Percentiles rank a stretch among this genome's conserved stretches.
phyloP scores from a whole-genome alignment of 2,888 invertebrate species.

The Eupithecia centaureata region DNA sequence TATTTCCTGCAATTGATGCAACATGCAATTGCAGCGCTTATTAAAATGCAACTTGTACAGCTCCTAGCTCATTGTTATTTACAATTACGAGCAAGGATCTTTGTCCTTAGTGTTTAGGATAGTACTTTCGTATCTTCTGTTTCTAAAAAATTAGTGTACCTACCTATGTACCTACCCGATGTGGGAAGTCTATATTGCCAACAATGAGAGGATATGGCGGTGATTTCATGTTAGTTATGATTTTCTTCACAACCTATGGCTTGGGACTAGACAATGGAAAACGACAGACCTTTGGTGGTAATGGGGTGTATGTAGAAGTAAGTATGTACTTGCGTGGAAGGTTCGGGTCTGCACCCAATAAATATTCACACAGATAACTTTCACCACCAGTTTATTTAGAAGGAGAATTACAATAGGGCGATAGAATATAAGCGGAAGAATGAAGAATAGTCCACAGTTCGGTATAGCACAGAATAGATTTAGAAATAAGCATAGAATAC shows the following conservation, averaged over 20 bases:
- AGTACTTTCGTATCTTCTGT: neutral
- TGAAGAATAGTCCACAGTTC: too few species aligned
- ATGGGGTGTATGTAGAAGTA: too few species aligned
- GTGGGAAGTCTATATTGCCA: neutral
- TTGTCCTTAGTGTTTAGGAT: neutral
- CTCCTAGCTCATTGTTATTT: neutral
- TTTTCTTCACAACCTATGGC: neutral
- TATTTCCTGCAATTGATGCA: conserved; percentile 17
- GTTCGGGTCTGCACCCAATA: too few species aligned
- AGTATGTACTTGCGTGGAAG: too few species aligned
- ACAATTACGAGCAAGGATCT: neutral
- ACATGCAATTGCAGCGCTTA: conserved; percentile 5
- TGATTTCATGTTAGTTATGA: neutral
- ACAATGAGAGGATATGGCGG: neutral
- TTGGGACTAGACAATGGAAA: neutral
- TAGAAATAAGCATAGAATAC: too few species aligned
- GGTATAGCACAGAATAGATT: too few species aligned
- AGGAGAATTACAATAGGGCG: too few species aligned
- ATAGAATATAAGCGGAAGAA: too few species aligned
- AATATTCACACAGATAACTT: too few species aligned
- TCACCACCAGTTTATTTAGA: too few species aligned
- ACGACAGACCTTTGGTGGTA: too few species aligned
- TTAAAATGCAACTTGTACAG: conserved; percentile 1
- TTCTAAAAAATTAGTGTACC: neutral
- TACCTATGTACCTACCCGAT: too few species aligned